phyloP scores from a whole-genome alignment of 1,140 invertebrate species.

The Orussus abietinus region DNA sequence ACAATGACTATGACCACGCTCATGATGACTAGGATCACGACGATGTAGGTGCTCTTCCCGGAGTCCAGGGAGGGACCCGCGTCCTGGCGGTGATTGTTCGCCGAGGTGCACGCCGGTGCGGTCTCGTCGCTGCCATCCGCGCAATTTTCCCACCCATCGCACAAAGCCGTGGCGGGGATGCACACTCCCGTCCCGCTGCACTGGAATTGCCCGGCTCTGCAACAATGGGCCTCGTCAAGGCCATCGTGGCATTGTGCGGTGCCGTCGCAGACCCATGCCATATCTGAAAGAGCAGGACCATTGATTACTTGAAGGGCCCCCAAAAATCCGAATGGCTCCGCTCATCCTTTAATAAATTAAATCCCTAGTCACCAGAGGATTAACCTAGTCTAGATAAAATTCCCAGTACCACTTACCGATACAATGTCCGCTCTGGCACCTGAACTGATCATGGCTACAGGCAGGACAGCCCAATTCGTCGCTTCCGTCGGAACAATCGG shows the following conservation, averaged over 20 bases:
- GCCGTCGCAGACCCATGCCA: slow-evolving; percentile 66
- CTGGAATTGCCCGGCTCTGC: slow-evolving; percentile 59
- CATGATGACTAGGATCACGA: slow-evolving; percentile 45
- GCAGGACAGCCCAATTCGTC: slow-evolving; percentile 73
- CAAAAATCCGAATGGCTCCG: too few species aligned
- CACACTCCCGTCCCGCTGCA: slow-evolving; percentile 61
- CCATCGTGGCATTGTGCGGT: slow-evolving; percentile 69
- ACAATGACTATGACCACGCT: slow-evolving; percentile 50
- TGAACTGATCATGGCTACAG: slow-evolving; percentile 65
- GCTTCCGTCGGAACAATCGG: slow-evolving; percentile 78
- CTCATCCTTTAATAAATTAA: too few species aligned
- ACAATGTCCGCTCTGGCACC: slow-evolving; percentile 72
- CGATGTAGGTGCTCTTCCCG: slow-evolving; percentile 52
- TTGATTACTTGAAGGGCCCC: background rate
- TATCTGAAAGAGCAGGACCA: slow-evolving; percentile 26
- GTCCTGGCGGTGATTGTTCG: slow-evolving; percentile 35
- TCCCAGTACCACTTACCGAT: slow-evolving; percentile 67
- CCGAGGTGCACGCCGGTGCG: slow-evolving; percentile 55
- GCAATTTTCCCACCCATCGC: slow-evolving; percentile 69
- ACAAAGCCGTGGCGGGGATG: slow-evolving; percentile 58
- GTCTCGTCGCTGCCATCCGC: slow-evolving; percentile 71
- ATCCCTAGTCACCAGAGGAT: too few species aligned
- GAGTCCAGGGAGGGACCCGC: slow-evolving; percentile 32
- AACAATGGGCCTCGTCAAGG: slow-evolving; percentile 63
- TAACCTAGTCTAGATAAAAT: too few species aligned